A percentile compares a stretch with the other conserved stretches of the same genome.
These are phyloP conservation scores for Microcebus jonahi DNA, from an alignment of 2,113 vertebrate genomes.

Conservation along the genomic window DNA sequence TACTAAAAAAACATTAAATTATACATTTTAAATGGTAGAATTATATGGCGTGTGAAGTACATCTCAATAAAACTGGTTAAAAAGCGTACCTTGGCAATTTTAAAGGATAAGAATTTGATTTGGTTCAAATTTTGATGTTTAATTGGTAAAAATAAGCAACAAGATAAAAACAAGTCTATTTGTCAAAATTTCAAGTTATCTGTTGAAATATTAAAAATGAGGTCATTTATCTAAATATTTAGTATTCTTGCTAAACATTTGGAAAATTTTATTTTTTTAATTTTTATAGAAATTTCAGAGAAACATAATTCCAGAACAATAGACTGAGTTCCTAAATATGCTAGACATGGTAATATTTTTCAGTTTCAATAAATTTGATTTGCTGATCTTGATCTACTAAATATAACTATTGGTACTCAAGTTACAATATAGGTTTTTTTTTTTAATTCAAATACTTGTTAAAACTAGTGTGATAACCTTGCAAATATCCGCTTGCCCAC, in stretches of 20 bases:
- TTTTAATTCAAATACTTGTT: neutral
- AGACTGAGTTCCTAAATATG: neutral
- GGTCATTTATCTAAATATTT: neutral
- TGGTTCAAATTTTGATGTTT: neutral
- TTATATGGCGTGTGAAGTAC: neutral
- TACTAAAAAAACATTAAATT: neutral
- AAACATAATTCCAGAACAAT: neutral
- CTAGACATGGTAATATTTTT: neutral
- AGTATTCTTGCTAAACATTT: neutral
- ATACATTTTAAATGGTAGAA: neutral
- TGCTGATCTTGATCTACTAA: neutral
- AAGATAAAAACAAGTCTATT: neutral
- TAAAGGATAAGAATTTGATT: neutral
- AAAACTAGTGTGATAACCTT: neutral
- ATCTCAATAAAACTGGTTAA: neutral
- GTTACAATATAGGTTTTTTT: neutral
- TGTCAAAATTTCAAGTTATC: neutral
- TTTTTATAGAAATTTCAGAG: neutral
- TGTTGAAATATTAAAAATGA: slow-evolving; percentile 5
- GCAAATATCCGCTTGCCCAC: neutral
- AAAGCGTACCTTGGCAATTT: neutral
- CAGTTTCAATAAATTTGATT: neutral
- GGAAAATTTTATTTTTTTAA: neutral
- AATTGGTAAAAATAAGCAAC: neutral
- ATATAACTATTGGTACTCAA: neutral